Evolutionary conservation across 92 coral and sea anemone genomes (phyloP), one percentile per base, ranked within the genome.

Genomic region (Parazoanthus darwini): DNA sequence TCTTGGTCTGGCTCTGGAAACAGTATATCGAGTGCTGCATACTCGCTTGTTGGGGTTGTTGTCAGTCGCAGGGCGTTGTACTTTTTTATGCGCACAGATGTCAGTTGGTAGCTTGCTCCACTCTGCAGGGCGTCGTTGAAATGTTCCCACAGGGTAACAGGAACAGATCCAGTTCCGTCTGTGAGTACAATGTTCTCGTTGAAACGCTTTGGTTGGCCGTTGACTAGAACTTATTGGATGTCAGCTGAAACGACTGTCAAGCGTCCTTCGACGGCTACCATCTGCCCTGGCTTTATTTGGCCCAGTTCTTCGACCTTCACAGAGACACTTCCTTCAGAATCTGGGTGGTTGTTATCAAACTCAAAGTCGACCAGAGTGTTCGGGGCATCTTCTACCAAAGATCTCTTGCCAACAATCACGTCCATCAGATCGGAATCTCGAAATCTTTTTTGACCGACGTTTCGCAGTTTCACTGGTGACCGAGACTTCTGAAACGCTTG

Each of bases 71-170:
- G 56, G 4, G 65, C 82, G 6, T 22, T 23, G 20, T 44, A 78
- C 15, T 22, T 5, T 4, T 25, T 23, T 22, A 78, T 38, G 8
- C 59, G 58, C 4, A 78, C 59, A 2, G 58, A 51, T 20, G 35
- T 1, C 14, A 78, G 14, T 50, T 78, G 22, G 38, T 42, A 82
- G 20, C 38, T 10, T 7, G 23, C 1, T 9, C 23, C 76, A 38
- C 22, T 43, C 58, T 44, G n/a, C n/a, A 82, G 22, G 13, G 77
- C 51, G 38, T 26, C 23, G 23, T 36, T 29, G 77, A 82, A 67
- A 20, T 51, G 13, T 18, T 82, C 77, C 77, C 86, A 82, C 56
- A 81, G 54, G 3, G 85, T 81, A 22, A 81, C 13, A 0, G 85
- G 85, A 6, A 82, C 77, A 8, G 86, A 39, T 42, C 86, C 59